Evolutionary conservation across 1,140 invertebrate species (phyloP), one percentile per base, ranked within the genome.

Genomic region (Callitettix versicolor): DNA sequence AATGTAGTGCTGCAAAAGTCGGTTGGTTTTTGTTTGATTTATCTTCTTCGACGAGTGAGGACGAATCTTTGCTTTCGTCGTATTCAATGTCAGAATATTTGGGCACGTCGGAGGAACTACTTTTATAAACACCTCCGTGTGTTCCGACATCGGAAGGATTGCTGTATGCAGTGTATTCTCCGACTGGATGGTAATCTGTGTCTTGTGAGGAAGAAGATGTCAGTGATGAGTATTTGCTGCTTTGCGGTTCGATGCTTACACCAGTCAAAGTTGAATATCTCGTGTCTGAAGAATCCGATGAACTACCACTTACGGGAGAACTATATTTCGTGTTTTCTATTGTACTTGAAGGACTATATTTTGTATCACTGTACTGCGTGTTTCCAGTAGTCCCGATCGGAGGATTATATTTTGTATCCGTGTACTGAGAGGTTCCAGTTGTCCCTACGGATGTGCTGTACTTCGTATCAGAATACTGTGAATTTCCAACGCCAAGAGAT

Each of bases 241-340:
- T 55, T 22, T 34, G 33, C 20, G 42, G 5, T 40, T 55, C 54
- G 3, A 55, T 24, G 20, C 41, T 46, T 2, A 53, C 21, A 11
- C 54, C 54, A 3, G 54, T 55, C n/a, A 55, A 17, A 3, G 44
- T 47, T 6, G 54, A 55, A 42, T 55, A 55, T 20, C 47, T 53
- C 14, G 38, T 24, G 11, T 24, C 55, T 0, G 63, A 59, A 18
- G 60, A 68, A 5, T 71, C 70, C 0, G 59, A 40, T 1, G 69
- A 63, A 57, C 62, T 62, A 11, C 68, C 67, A 48, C 64, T 58
- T 0, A 58, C 30, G 0, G 60, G 38, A 5, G 34, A 22, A 22
- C 26, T 48, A 38, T 56, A 60, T 26, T 60, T 60, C 0, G 48
- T 49, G 40, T 38, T 34, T 21, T 36, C 17, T 18, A 20, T 17